Percentiles rank a stretch among this genome's conserved stretches.
Evolutionary conservation across 1,140 invertebrate species (phyloP).

Genomic region (Callitettix versicolor): DNA sequence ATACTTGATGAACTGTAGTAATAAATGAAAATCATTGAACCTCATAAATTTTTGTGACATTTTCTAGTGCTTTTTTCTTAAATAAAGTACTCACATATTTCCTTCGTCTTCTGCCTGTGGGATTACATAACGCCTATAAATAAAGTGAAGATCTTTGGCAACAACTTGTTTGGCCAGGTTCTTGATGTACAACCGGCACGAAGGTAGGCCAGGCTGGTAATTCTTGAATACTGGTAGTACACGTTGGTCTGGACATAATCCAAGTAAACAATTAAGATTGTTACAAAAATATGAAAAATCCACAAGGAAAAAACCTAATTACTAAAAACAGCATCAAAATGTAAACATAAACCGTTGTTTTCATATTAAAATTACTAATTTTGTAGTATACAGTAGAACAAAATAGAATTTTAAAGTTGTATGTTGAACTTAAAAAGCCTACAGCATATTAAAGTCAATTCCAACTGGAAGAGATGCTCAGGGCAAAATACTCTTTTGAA

Average conservation of each 20-base stretch:
- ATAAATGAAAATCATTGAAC: too few species aligned
- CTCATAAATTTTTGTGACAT: too few species aligned
- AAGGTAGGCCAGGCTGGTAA: constrained; percentile 70
- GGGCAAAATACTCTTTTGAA: too few species aligned
- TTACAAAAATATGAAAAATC: constrained; percentile 2
- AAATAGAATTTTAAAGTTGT: too few species aligned
- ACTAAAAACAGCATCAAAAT: constrained; percentile 10
- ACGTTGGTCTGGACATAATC: constrained; percentile 54
- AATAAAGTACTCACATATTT: constrained; percentile 37
- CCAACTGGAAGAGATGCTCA: too few species aligned
- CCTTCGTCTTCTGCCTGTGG: constrained; percentile 38
- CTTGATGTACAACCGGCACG: constrained; percentile 81
- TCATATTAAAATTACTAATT: constrained; percentile 1
- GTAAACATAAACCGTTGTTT: constrained; percentile 2
- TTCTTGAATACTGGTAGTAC: constrained; percentile 75
- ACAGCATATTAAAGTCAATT: too few species aligned
- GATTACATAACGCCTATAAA: constrained; percentile 61
- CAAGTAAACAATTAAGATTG: constrained; percentile 8
- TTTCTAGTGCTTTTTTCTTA: too few species aligned
- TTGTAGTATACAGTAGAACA: too few species aligned
- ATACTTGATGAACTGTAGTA: too few species aligned
- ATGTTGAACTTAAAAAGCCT: too few species aligned
- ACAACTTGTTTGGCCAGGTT: constrained; percentile 76
- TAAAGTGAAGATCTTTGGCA: constrained; percentile 61
- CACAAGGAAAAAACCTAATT: constrained; percentile 14